Percentiles rank a stretch among this genome's conserved stretches.
phyloP scores from a whole-genome alignment of 2,888 invertebrate genomes.

The Drosophila prostipennis region DNA sequence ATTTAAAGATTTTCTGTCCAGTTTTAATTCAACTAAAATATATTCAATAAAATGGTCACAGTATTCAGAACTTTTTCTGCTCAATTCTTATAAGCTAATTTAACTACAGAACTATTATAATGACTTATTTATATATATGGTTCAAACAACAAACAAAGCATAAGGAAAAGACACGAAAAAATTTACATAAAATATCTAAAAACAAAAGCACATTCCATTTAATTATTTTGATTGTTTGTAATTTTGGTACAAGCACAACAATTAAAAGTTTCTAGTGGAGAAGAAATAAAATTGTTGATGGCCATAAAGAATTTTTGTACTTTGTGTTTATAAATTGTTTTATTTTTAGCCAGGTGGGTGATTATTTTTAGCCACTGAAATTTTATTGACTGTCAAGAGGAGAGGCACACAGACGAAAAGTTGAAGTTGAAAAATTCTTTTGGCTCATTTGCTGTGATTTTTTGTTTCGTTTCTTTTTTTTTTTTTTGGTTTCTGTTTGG shows the following conservation, averaged over 20 bases:
- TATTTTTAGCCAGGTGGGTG: constrained; percentile 35
- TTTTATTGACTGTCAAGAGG: constrained; percentile 37
- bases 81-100: constrained; percentile 17
- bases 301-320: constrained; percentile 37
- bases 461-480: constrained; percentile 10
- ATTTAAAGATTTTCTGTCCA: background rate
- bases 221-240: constrained; percentile 40
- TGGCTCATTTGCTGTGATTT: constrained; percentile 39
- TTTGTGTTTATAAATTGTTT: constrained; percentile 36
- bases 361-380: constrained; percentile 52
- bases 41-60: too few species aligned
- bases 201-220: constrained; percentile 77
- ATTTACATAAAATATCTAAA: constrained; percentile 79
- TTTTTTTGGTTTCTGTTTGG: constrained; percentile 41
- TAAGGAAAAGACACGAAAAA: constrained; percentile 51
- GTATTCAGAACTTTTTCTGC: constrained; percentile 1
- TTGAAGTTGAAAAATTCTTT: constrained; percentile 48
- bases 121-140: constrained; percentile 4
- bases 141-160: constrained; percentile 69
- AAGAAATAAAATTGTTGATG: constrained; percentile 34
- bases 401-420: constrained; percentile 27
- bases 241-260: constrained; percentile 67
- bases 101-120: constrained; percentile 13
- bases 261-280: constrained; percentile 55
- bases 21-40: too few species aligned